phyloP scores from a whole-genome alignment of 1,140 invertebrate genomes.

The Ooceraea biroi region DNA sequence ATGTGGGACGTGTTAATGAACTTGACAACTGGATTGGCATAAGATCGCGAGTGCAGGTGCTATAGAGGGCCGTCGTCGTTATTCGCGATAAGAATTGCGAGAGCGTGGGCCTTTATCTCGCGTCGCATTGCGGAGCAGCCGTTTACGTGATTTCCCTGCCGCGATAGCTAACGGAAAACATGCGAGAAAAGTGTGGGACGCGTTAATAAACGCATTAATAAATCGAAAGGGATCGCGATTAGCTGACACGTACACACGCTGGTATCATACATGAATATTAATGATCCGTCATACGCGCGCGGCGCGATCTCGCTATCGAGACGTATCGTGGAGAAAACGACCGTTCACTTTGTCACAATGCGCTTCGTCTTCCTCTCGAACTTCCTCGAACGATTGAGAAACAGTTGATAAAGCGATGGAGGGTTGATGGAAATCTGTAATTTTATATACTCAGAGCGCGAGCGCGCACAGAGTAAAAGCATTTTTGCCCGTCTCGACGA shows the following conservation, averaged over 20 bases:
- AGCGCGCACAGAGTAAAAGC: constrained; percentile 23
- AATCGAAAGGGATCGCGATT: neutral
- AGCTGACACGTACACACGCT: constrained; percentile 6
- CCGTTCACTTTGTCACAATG: neutral
- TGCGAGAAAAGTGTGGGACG: constrained; percentile 40
- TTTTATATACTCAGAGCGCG: constrained; percentile 61
- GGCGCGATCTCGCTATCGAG: neutral
- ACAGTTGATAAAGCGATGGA: neutral
- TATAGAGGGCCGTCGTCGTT: neutral
- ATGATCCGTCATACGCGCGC: constrained; percentile 14
- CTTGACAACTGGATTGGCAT: constrained; percentile 63
- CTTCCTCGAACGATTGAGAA: constrained; percentile 26
- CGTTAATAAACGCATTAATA: constrained; percentile 1
- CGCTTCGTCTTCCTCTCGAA: neutral
- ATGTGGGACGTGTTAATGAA: constrained; percentile 72
- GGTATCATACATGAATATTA: constrained; percentile 49
- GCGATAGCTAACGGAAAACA: neutral
- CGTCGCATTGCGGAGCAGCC: neutral
- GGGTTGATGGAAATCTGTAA: constrained; percentile 56
- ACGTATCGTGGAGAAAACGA: neutral
- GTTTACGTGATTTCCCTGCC: constrained; percentile 10
- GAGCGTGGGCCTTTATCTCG: neutral
- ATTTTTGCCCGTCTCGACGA: constrained; percentile 61
- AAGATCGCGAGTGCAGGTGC: constrained; percentile 31
- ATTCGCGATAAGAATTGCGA: constrained; percentile 22